Evolutionary conservation across 2,113 vertebrate species (phyloP).

Genomic region (Daphoenositta chrysoptera): DNA sequence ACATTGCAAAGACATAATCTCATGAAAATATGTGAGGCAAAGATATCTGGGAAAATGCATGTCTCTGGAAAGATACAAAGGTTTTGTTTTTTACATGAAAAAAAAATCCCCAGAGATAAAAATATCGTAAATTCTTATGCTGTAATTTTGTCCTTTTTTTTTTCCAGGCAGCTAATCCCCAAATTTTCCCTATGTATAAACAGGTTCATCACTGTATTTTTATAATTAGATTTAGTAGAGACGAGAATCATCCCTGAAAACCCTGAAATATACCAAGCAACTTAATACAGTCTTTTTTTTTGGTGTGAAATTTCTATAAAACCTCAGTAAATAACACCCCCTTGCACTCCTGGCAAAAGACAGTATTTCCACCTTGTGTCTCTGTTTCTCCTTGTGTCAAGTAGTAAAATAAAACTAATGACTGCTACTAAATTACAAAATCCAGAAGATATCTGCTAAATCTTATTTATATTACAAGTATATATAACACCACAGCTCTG

Average conservation of each 20-base stretch:
- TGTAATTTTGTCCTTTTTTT: background rate
- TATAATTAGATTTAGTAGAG: background rate
- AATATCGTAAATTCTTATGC: background rate
- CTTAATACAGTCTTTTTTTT: background rate
- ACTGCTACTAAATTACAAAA: background rate
- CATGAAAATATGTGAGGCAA: background rate
- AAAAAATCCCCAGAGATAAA: background rate
- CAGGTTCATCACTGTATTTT: background rate
- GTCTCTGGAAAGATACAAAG: background rate
- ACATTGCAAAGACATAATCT: background rate
- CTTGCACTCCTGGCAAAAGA: background rate
- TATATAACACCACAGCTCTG: background rate
- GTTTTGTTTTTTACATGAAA: background rate
- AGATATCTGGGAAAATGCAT: conserved; percentile 6
- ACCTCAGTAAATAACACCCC: background rate
- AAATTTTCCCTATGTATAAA: background rate
- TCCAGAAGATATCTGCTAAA: background rate
- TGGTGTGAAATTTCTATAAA: background rate
- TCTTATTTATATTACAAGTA: background rate
- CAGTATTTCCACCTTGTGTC: background rate
- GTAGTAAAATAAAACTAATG: background rate
- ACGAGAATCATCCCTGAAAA: background rate
- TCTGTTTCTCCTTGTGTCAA: background rate
- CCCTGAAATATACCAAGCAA: background rate
- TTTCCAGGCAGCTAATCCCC: background rate